phyloP scores from a whole-genome alignment of 2,113 vertebrate species.

The Petrocephalus zakoni region DNA sequence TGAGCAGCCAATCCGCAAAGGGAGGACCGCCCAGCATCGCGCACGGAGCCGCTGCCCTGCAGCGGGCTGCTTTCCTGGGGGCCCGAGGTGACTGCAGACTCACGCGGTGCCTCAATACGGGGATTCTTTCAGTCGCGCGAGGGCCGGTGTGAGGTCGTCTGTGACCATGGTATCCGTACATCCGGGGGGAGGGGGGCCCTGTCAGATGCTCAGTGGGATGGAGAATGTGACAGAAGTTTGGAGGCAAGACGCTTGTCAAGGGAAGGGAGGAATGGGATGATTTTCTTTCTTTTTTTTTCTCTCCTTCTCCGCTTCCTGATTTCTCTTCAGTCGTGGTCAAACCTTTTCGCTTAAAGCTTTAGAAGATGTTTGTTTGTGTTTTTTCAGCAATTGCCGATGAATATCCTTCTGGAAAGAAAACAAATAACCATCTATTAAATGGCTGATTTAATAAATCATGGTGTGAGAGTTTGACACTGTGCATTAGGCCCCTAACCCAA shows the following conservation, averaged over 20 bases:
- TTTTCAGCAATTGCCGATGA: not conserved
- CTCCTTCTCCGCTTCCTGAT: not conserved
- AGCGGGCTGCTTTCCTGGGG: not conserved
- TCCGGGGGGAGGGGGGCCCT: not conserved
- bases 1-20: not conserved
- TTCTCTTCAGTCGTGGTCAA: not conserved
- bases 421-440: not conserved
- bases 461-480: not conserved
- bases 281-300: not conserved
- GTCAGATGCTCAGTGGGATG: not conserved
- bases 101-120: not conserved
- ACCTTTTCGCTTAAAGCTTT: not conserved
- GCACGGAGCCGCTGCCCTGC: not conserved
- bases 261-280: not conserved
- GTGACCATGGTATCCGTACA: not conserved
- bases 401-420: not conserved
- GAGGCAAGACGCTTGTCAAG: not conserved
- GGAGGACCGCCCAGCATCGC: not conserved
- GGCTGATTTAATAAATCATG: not conserved
- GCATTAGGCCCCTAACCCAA: not conserved
- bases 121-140: not conserved
- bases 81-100: not conserved
- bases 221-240: conserved; percentile 7
- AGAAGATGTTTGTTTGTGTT: not conserved
- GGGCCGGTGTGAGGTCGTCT: not conserved